phyloP scores from a whole-genome alignment of 2,797 vertebrate species.

The Sebastes steindachneri region DNA sequence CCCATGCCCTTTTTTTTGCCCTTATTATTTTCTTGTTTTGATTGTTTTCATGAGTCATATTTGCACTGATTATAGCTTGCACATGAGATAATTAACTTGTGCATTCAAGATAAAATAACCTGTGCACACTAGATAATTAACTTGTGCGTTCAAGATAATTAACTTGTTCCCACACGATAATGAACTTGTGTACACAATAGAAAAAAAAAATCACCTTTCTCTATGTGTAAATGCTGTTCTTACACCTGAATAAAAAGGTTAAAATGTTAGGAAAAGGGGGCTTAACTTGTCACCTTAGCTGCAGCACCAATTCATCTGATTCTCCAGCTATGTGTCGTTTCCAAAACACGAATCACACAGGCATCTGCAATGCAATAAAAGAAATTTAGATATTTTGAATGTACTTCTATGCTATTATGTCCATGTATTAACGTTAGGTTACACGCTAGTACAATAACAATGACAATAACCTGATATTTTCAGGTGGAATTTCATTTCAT shows the following conservation, averaged over 20 bases:
- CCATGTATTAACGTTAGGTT: neutral
- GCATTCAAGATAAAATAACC: no score
- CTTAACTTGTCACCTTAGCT: neutral
- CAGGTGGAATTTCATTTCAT: no score
- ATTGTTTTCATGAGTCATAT: neutral
- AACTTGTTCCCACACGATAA: no score
- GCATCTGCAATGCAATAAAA: conserved; percentile 8
- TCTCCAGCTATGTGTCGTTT: neutral
- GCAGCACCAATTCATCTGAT: neutral
- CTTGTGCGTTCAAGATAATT: no score
- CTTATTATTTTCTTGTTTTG: neutral
- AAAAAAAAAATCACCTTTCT: no score
- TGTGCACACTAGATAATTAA: no score
- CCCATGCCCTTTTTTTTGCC: neutral
- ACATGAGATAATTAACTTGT: neutral
- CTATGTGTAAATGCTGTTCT: neutral
- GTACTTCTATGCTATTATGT: no score
- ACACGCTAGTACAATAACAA: neutral
- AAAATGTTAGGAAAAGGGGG: no score
- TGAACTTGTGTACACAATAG: no score
- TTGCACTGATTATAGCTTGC: neutral
- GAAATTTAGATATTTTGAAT: neutral
- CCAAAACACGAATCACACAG: neutral
- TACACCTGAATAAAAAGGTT: neutral
- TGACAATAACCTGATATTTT: no score